A percentile compares a stretch with the other conserved stretches of the same genome.
Conservation (phyloP, 2,888 invertebrate genomes). For the Syrphus vitripennis region DNA sequence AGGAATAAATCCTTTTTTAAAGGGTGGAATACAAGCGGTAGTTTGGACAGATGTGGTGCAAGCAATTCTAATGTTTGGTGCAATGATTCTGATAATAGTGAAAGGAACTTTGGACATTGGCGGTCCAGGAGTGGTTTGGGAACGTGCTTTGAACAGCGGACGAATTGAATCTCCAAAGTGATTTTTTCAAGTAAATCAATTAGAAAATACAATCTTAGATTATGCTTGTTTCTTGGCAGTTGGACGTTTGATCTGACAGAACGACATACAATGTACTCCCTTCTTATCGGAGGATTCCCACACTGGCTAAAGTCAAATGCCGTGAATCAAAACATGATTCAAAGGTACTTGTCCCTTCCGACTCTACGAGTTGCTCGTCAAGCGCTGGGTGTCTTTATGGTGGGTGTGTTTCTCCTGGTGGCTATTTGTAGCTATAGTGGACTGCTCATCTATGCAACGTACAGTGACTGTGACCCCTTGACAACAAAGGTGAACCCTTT, state of each 20-base stretch:
- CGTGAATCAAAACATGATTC: constrained; percentile 91
- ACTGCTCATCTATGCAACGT: constrained; percentile 92
- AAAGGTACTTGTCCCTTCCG: constrained; percentile 87
- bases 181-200: constrained; percentile 70
- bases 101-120: constrained; percentile 86
- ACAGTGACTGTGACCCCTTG: constrained; percentile 93
- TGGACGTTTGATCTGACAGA: constrained; percentile 86
- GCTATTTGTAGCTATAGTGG: constrained; percentile 92
- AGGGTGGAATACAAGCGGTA: constrained; percentile 86
- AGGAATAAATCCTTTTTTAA: neutral
- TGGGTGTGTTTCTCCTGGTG: constrained; percentile 88
- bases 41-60: constrained; percentile 89
- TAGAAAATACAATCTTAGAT: neutral
- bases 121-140: constrained; percentile 84
- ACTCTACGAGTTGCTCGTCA: constrained; percentile 84
- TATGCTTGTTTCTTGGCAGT: constrained; percentile 79
- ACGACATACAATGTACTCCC: constrained; percentile 88
- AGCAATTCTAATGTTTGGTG: constrained; percentile 86
- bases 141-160: constrained; percentile 83
- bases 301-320: constrained; percentile 88
- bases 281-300: constrained; percentile 87
- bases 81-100: constrained; percentile 85
- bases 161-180: constrained; percentile 85
- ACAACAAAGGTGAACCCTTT: constrained; percentile 83
- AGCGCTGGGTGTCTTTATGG: constrained; percentile 86